Percentiles rank a stretch among this genome's conserved stretches.
These are phyloP conservation scores for Crossocerus cetratus DNA, from an alignment of 2,888 invertebrate genomes.

Conservation along the genomic window DNA sequence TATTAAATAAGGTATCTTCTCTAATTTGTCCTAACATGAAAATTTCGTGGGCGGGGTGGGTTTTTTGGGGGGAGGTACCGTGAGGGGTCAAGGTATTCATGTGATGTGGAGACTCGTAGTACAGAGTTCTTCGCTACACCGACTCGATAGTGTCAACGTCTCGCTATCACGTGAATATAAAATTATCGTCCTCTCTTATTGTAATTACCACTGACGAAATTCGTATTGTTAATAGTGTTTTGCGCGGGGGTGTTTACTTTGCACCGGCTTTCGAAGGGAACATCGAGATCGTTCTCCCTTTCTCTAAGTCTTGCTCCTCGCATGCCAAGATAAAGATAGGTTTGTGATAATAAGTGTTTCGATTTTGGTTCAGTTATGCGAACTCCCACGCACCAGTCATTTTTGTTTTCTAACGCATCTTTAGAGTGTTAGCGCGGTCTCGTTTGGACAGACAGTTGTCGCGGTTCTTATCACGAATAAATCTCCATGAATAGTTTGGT, in stretches of 20 bases:
- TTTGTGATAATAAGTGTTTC: too few relatives aligned
- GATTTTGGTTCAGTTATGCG: neutral
- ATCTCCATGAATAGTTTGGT: too few relatives aligned
- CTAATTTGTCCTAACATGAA: conserved; percentile 70
- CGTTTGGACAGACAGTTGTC: too few relatives aligned
- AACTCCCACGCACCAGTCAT: neutral
- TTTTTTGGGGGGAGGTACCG: conserved; percentile 44
- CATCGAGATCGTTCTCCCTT: too few relatives aligned
- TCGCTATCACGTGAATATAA: conserved; percentile 72
- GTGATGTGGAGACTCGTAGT: conserved; percentile 53
- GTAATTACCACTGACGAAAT: conserved; percentile 68
- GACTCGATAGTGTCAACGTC: conserved; percentile 63
- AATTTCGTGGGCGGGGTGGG: conserved; percentile 57
- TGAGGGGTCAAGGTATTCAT: conserved; percentile 20
- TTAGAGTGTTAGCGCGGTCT: too few relatives aligned
- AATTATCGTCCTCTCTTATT: conserved; percentile 74
- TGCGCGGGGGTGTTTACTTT: too few relatives aligned
- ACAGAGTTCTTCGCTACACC: conserved; percentile 68
- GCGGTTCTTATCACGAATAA: too few relatives aligned
- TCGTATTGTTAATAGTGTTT: too few relatives aligned
- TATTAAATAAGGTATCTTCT: conserved; percentile 74
- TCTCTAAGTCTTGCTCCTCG: too few relatives aligned
- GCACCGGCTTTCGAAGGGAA: too few relatives aligned
- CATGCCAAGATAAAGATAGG: too few relatives aligned
- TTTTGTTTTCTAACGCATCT: neutral